phyloP scores from a whole-genome alignment of 1,140 invertebrate genomes.

The Pseudobourletiella spinata region DNA sequence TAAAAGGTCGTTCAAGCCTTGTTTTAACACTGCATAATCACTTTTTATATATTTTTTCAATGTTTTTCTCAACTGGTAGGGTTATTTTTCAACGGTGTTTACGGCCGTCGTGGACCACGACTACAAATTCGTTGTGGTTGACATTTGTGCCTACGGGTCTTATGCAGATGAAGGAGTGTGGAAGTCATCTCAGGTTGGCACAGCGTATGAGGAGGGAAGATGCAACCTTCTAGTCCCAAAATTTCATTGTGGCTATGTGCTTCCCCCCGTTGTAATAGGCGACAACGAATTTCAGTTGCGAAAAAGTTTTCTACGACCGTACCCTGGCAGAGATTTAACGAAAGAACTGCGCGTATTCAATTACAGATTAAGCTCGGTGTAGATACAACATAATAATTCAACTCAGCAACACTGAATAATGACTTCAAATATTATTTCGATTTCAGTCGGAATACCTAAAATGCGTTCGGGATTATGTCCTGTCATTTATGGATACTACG shows the following conservation, averaged over 20 bases:
- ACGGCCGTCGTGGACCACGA: slow-evolving; percentile 36
- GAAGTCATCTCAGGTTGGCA: slow-evolving; percentile 1
- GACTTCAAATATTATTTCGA: background rate
- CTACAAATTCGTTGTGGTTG: slow-evolving; percentile 34
- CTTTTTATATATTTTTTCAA: slow-evolving; percentile 15
- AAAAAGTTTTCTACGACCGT: background rate
- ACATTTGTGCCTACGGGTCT: background rate
- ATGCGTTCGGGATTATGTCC: slow-evolving; percentile 5
- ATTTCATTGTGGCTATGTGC: background rate
- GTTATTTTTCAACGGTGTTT: slow-evolving; percentile 38
- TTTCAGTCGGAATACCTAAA: slow-evolving; percentile 4
- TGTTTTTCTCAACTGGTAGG: too few relatives aligned
- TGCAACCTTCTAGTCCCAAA: background rate
- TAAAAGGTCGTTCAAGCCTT: slow-evolving; percentile 38
- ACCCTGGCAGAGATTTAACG: too few relatives aligned
- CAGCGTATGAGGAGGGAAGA: slow-evolving; percentile 13
- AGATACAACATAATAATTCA: background rate
- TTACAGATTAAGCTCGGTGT: background rate
- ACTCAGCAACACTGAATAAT: background rate
- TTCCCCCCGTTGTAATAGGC: background rate
- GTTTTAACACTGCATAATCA: background rate
- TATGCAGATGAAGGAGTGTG: slow-evolving; percentile 3
- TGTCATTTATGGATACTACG: background rate
- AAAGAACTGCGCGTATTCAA: background rate
- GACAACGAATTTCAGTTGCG: background rate